Percentiles rank a stretch among this genome's conserved stretches.
Conservation (phyloP, 2,797 vertebrate genomes). For the Poecilia picta region DNA sequence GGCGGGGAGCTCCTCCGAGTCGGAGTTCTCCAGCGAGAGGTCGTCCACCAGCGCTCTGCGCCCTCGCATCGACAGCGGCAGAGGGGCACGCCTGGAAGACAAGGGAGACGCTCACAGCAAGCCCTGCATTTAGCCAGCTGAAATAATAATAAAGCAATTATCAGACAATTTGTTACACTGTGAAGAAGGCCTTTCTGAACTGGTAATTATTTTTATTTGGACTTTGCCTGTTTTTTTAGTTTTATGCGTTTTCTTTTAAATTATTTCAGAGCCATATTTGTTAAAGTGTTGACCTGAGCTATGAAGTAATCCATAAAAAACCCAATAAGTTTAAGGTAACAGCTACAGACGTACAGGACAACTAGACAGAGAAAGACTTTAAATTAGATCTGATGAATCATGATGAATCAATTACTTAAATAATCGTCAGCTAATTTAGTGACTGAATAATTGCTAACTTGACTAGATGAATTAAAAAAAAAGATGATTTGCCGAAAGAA, state of each 20-base stretch:
- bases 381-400: background rate
- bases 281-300: background rate
- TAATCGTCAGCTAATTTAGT: no score
- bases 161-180: background rate
- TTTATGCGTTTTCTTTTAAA: no score
- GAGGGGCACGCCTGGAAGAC: conserved; percentile 74
- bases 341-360: background rate
- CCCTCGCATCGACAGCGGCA: conserved; percentile 82
- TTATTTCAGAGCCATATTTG: background rate
- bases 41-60: conserved; percentile 89
- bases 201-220: background rate
- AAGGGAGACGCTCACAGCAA: conserved; percentile 3
- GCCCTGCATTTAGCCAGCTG: background rate
- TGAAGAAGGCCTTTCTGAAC: background rate
- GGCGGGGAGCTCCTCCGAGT: conserved; percentile 84
- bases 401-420: no score
- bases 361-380: background rate
- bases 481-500: no score
- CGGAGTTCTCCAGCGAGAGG: conserved; percentile 88
- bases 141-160: background rate
- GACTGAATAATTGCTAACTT: no score
- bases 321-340: background rate
- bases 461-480: no score
- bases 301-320: background rate
- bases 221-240: background rate